Evolutionary conservation across 2,113 vertebrate species (phyloP), one percentile per base, ranked within the genome.

Genomic region (Saiga tatarica): DNA sequence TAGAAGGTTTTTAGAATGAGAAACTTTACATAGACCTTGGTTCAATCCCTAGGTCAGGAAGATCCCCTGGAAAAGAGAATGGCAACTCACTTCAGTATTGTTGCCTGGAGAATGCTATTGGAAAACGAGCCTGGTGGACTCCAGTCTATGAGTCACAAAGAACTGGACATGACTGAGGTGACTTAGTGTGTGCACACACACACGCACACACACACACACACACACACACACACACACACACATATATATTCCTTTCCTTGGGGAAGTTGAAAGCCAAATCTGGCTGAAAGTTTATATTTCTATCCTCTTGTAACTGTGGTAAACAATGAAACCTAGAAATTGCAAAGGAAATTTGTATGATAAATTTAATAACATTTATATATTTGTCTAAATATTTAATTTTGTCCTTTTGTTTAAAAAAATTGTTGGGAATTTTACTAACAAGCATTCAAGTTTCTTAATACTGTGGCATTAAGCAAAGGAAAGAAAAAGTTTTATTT

Each of bases 1-100:
- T 55, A 57, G 89, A 90, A 91, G 26, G n/a, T 12, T 91, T 96
- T 92, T 59, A 83, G 82, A 60, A 62, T 7, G 67, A 91, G 84
- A 83, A 83, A 74, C 14, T 25, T 39, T 74, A 13, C 21, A 14
- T 42, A 74, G 11, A 74, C 21, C 36, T 74, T 23, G 71, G 21
- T 74, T 74, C 0, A 6, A 25, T 39, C 12, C 21, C 1, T 74
- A 25, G 71, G 21, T 74, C 71, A 74, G 36, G 2, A 23, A 25
- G 3, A 74, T 42, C n/a, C 10, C 36, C 67, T 74, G 36, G 6
- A 74, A 11, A 74, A 39, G 21, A 21, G 67, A 74, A 67, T 21
- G 16, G 17, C 16, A 67, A 39, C 11, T 12, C 21, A 25, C 36
- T 39, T 23, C 67, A 74, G 11, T 74, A 13, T 74, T 39, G 21